Evolutionary conservation across 2,888 invertebrate genomes (phyloP), one percentile per base, ranked within the genome.

Genomic region (Andrena minutula): DNA sequence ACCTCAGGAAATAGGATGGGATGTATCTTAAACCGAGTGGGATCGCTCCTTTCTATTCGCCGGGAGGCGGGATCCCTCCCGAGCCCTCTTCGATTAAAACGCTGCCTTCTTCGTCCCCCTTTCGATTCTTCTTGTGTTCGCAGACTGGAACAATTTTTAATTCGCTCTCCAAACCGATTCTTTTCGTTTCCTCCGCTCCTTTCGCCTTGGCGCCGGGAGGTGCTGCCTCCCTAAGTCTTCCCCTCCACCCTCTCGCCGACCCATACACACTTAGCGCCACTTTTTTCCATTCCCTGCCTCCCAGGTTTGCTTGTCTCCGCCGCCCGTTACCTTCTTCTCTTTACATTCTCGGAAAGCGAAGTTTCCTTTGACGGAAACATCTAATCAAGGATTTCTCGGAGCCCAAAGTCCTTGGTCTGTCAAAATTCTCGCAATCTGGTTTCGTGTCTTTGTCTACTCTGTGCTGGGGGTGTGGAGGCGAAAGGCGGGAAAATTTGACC

Each of bases 1-100:
- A 91, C 84, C 86, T 86, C 86, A 77, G 90, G 88, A 91, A 91
- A 91, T 90, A 84, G 90, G 84, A 89, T 84, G 83, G 87, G 90
- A 90, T 89, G 90, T 90, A 89, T 89, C 91, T 90, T 86, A 87
- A 87, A 83, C 86, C 81, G 83, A 80, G 79, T 58, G 68, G 80
- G 78, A 76, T 82, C 79, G 81, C 68, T 85, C 79, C 88, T 79
- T 86, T 73, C 86, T 68, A 69, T 78, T 73, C 88, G 66, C 82
- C 82, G 82, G 66, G 76, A 79, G 86, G 69, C 71, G 75, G 75
- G 64, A 68, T 75, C 61, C 82, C 79, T 75, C 68, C 75, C 82
- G 12, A 64, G 74, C 53, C 35, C 82, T 68, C 66, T 75, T 87
- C 75, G 82, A 82, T 82, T 82, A 75, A 82, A 82, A 82, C 75